A percentile compares a stretch with the other conserved stretches of the same genome.
phyloP scores from a whole-genome alignment of 2,888 invertebrate species.

The Apodemia zela region DNA sequence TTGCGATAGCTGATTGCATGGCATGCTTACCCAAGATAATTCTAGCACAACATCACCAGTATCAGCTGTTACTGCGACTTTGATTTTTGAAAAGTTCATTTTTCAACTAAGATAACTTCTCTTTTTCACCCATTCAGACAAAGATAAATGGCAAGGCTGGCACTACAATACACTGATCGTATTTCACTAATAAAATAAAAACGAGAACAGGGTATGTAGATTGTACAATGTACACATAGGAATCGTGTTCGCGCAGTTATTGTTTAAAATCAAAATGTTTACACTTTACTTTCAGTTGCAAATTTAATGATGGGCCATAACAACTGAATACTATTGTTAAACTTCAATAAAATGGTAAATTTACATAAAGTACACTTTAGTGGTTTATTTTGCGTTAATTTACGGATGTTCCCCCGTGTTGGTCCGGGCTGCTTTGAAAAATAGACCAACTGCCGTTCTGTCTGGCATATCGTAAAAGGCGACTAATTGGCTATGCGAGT shows the following conservation, averaged over 20 bases:
- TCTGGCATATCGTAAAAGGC: too few species aligned
- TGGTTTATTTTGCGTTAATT: background rate
- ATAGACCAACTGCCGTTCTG: too few species aligned
- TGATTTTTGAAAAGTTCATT: too few species aligned
- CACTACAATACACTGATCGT: background rate
- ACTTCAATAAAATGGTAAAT: slow-evolving; percentile 1
- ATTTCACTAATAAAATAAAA: slow-evolving; percentile 8
- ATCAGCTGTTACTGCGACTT: too few species aligned
- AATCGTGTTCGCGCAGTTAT: slow-evolving; percentile 14
- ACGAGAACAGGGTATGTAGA: background rate
- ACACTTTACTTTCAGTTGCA: slow-evolving; percentile 15
- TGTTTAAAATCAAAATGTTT: slow-evolving; percentile 15
- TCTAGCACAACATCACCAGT: too few species aligned
- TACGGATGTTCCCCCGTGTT: too few species aligned
- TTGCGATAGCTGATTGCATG: too few species aligned
- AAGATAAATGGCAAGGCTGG: background rate
- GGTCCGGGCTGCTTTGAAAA: too few species aligned
- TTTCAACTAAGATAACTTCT: too few species aligned
- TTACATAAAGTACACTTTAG: background rate
- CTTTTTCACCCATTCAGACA: too few species aligned
- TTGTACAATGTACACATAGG: slow-evolving; percentile 6
- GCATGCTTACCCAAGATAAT: too few species aligned
- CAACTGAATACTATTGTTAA: slow-evolving; percentile 10
- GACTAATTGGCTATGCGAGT: too few species aligned
- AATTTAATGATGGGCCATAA: slow-evolving; percentile 14